phyloP scores from a whole-genome alignment of 1,140 invertebrate genomes.

The Nasonia vitripennis region DNA sequence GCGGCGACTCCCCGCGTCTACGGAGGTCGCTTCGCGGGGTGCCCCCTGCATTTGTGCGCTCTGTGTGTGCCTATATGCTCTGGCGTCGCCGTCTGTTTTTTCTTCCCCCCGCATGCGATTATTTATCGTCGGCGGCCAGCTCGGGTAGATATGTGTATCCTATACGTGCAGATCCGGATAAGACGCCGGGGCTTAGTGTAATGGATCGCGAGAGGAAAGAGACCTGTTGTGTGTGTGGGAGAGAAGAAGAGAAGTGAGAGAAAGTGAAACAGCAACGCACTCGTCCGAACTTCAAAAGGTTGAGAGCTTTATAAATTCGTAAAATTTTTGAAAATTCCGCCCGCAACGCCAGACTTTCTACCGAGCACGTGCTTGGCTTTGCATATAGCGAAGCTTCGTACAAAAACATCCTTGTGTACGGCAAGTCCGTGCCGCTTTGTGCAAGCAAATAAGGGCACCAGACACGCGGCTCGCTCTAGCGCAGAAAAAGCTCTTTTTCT shows the following conservation, averaged over 20 bases:
- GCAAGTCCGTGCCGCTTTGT: background rate
- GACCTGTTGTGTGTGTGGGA: background rate
- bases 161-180: background rate
- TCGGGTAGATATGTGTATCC: background rate
- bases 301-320: background rate
- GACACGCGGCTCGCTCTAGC: background rate
- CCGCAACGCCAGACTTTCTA: background rate
- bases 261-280: too few relatives aligned
- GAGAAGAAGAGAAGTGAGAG: background rate
- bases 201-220: slow-evolving; percentile 26
- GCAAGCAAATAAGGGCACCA: background rate
- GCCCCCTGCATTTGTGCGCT: slow-evolving; percentile 54
- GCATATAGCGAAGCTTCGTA: background rate
- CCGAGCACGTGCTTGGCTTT: background rate
- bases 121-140: slow-evolving; percentile 64
- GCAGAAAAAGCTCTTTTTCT: background rate
- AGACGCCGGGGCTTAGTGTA: background rate
- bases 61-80: background rate
- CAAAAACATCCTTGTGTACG: background rate
- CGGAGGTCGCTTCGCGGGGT: slow-evolving; percentile 72
- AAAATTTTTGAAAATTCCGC: background rate
- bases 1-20: slow-evolving; percentile 67
- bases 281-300: too few relatives aligned
- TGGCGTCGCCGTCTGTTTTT: background rate
- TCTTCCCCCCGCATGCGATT: slow-evolving; percentile 59